Base-by-base conservation (phyloP, 2,888 invertebrate species). In the Diarsia dahlii region DNA sequence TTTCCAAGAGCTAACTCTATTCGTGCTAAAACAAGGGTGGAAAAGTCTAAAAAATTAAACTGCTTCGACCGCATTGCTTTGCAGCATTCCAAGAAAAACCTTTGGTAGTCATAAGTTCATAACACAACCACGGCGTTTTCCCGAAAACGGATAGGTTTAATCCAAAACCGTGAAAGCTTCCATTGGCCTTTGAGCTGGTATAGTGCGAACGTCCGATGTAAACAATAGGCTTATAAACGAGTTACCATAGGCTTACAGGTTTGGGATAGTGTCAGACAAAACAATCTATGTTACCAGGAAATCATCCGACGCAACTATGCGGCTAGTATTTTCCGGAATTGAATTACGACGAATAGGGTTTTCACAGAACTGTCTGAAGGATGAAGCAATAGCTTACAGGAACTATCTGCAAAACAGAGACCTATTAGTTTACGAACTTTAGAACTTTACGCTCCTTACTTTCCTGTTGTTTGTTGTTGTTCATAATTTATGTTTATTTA, bases 181-280 rank as follows among this genome's bases (percentile, higher is more conserved):
- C 62, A n/a, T 62, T n/a, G 39, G 39, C 39, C 63, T 73, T 72
- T 54, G 39, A 72, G 23, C 39, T 39, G 46, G 8, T 70, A 34
- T 60, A 15, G 54, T 54, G 18, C 48, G 48, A 48, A 8, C 52
- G 39, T 39, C 13, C 52, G 39, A 9, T 62, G 48, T 18, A 45
- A 73, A 63, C 80, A 80, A 48, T 28, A 77, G 54, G 62, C 18
- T 76, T 72, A 45, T 23, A 28, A 71, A 80, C 72, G 39, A 39
- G 62, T 71, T 60, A 18, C 39, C 79, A 54, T 28, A 46, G 4
- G n/a, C 34, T 52, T 23, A 52, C 52, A 28, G 20, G 10, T 78
- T 46, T 28, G 15, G n/a, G n/a, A 66, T 66, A 58, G 20, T 34
- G 15, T 34, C 52, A 34, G 4, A 46, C 71, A n/a, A 62, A 46